Percentiles rank a stretch among this genome's conserved stretches.
Conservation (phyloP, 2,888 invertebrate species). For the Sarcophaga carnaria region DNA sequence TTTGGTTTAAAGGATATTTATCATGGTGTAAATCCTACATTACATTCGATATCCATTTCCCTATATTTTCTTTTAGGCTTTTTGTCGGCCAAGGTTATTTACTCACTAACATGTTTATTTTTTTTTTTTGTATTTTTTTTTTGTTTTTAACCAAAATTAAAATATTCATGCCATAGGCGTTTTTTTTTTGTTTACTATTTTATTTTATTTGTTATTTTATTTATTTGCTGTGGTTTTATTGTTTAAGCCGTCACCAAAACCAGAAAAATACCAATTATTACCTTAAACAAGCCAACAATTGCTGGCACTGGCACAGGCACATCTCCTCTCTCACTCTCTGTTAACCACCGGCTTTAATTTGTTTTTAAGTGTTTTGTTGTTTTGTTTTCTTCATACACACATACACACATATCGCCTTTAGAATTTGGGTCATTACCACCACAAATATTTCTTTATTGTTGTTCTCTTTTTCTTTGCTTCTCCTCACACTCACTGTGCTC, state of each 20-base stretch:
- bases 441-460: background rate
- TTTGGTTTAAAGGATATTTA: constrained; percentile 10
- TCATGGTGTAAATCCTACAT: background rate
- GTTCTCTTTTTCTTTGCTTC: background rate
- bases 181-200: constrained; percentile 7
- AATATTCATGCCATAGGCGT: constrained; percentile 27
- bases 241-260: background rate
- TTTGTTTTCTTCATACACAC: background rate
- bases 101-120: background rate
- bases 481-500: no score
- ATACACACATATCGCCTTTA: background rate
- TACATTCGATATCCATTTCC: background rate
- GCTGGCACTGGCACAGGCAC: background rate
- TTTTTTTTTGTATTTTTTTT: background rate
- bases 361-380: constrained; percentile 6
- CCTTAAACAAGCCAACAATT: background rate
- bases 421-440: constrained; percentile 25
- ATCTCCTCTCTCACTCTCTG: constrained; percentile 11
- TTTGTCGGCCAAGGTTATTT: constrained; percentile 49
- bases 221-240: constrained; percentile 28
- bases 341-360: background rate
- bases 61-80: background rate
- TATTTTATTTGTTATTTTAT: background rate
- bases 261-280: constrained; percentile 4
- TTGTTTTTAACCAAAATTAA: background rate